Evolutionary conservation across 2,797 vertebrate genomes (phyloP).

Genomic region (Bradypus variegatus): DNA sequence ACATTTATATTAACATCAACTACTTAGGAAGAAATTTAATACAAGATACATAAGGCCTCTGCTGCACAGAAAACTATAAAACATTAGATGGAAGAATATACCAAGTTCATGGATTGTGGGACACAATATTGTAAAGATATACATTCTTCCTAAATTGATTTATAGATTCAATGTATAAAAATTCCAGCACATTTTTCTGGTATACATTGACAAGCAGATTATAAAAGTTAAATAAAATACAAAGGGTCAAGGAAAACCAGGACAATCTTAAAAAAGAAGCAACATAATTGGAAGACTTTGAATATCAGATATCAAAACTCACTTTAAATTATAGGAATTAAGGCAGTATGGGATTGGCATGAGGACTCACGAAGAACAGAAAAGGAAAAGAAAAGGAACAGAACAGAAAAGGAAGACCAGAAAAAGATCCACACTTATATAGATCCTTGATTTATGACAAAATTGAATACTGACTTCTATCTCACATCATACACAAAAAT

Average conservation of each 20-base stretch:
- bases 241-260: slow-evolving; percentile 24
- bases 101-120: neutral
- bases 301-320: neutral
- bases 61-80: slow-evolving; percentile 7
- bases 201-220: slow-evolving; percentile 2
- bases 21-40: neutral
- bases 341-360: neutral
- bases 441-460: neutral
- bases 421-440: neutral
- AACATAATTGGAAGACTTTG: neutral
- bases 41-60: neutral
- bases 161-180: neutral
- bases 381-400: no score
- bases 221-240: slow-evolving; percentile 32
- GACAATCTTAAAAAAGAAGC: neutral
- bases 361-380: neutral
- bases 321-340: neutral
- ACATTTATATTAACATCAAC: slow-evolving; percentile 3
- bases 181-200: neutral
- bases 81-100: neutral
- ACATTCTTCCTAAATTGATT: neutral
- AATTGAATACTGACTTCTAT: neutral
- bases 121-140: neutral
- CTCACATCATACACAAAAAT: neutral
- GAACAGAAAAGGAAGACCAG: neutral